Evolutionary conservation across 2,113 vertebrate genomes (phyloP).

Genomic region (Setophaga petechia): DNA sequence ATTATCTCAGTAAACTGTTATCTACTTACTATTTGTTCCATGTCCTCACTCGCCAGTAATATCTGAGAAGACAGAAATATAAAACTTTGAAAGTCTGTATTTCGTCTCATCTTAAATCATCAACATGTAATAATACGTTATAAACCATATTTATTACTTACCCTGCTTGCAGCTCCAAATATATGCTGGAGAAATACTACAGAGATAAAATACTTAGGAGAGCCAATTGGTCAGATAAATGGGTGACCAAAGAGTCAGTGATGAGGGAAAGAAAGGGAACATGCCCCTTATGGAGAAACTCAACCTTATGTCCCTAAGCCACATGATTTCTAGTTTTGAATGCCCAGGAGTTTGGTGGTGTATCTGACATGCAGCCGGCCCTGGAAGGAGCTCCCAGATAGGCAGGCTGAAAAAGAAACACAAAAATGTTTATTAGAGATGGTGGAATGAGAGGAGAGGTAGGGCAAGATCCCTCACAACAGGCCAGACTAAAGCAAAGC

Average conservation of each 20-base stretch:
- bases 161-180: not conserved
- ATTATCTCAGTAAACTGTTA: not conserved
- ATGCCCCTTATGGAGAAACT: not conserved
- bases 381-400: not conserved
- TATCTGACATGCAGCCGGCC: not conserved
- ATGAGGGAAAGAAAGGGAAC: not conserved
- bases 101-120: not conserved
- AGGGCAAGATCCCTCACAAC: not conserved
- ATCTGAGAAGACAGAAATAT: not conserved
- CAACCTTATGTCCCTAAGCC: not conserved
- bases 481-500: not conserved
- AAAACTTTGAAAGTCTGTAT: not conserved
- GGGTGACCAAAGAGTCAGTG: not conserved
- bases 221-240: not conserved
- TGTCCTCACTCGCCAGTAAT: not conserved
- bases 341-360: not conserved
- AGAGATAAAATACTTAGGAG: not conserved
- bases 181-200: not conserved
- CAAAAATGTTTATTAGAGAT: not conserved
- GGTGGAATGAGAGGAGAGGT: not conserved
- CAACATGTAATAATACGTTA: not conserved
- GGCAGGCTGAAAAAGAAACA: not conserved
- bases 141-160: not conserved
- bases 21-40: not conserved
- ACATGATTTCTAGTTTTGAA: not conserved